Evolutionary conservation across 2,113 vertebrate genomes (phyloP).

Genomic region (Tauraco erythrolophus): DNA sequence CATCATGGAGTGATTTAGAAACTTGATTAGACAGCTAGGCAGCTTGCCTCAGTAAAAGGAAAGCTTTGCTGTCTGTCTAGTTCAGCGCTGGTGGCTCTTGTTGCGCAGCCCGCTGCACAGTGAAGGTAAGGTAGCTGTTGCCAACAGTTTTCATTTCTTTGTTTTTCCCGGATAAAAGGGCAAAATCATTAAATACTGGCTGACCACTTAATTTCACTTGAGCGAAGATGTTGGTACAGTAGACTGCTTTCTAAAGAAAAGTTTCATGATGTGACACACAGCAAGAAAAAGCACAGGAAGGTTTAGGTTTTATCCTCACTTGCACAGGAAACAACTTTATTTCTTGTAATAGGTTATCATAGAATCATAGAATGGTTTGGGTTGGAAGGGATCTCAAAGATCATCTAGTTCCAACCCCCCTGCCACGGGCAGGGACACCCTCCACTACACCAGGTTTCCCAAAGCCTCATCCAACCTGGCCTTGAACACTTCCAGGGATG

Average conservation of each 20-base stretch:
- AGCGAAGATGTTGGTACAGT: background rate
- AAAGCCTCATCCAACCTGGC: no score
- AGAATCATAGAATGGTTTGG: no score
- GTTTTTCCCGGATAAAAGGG: background rate
- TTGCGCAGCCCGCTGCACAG: background rate
- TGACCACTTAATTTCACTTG: background rate
- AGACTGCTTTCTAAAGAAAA: background rate
- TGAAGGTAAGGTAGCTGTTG: background rate
- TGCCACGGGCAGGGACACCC: no score
- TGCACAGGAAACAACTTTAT: accelerated
- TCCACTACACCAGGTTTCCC: no score
- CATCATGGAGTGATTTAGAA: background rate
- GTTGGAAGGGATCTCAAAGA: no score
- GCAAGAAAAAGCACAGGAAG: background rate
- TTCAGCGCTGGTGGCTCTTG: background rate
- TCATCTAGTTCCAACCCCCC: no score
- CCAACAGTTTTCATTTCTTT: background rate
- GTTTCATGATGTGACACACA: background rate
- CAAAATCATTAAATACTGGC: background rate
- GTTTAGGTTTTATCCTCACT: background rate
- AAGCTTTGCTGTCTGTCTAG: background rate
- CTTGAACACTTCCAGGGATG: no score
- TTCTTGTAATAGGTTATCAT: background rate
- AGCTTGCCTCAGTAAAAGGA: background rate
- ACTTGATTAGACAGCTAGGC: background rate